A percentile compares a stretch with the other conserved stretches of the same genome.
These are phyloP conservation scores for Darevskia nairensis DNA, from an alignment of 2,797 vertebrate species.

Conservation along the genomic window DNA sequence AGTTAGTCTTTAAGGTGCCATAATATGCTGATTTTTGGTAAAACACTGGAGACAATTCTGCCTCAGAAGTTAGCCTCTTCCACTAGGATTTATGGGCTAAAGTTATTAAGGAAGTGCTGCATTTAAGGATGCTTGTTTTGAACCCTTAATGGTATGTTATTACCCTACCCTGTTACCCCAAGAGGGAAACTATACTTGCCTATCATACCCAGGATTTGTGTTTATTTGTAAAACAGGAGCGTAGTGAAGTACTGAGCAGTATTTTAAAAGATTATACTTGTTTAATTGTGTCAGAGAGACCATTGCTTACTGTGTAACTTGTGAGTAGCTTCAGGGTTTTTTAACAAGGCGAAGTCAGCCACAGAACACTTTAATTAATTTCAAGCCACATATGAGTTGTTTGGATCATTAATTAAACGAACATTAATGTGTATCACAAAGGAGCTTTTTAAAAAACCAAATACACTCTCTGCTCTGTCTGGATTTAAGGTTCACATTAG, in stretches of 20 bases:
- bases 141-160: background rate
- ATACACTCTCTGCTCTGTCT: background rate
- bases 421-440: background rate
- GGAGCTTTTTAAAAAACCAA: background rate
- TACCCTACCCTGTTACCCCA: background rate
- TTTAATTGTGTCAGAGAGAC: background rate
- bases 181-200: background rate
- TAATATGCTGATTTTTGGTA: background rate
- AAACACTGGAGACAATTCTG: background rate
- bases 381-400: fast-evolving
- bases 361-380: background rate
- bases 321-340: background rate
- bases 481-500: no score
- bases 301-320: background rate
- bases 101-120: background rate
- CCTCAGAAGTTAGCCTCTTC: background rate
- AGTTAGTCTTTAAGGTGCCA: background rate
- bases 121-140: background rate
- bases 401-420: fast-evolving
- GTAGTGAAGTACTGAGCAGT: background rate
- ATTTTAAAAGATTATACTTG: no score
- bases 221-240: slow-evolving; percentile 30
- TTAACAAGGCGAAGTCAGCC: background rate
- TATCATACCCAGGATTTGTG: background rate
- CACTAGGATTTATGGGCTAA: background rate